phyloP scores from a whole-genome alignment of 2,797 vertebrate species.

The Rhyacichthys aspro region DNA sequence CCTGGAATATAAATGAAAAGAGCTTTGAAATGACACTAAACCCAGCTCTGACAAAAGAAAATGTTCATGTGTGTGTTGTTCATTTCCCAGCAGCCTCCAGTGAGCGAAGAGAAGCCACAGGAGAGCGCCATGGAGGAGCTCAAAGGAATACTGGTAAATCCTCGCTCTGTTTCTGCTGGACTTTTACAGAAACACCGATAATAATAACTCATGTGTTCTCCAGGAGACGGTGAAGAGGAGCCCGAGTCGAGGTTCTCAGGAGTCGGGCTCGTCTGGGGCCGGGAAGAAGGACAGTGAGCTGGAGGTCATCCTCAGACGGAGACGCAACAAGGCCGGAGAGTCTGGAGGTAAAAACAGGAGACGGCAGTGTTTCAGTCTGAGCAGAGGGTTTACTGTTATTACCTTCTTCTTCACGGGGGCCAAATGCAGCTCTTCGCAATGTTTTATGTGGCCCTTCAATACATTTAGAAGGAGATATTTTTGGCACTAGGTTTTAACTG shows the following conservation, averaged over 20 bases:
- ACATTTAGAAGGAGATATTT: too few species aligned
- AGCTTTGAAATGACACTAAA: too few species aligned
- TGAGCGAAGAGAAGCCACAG: constrained; percentile 75
- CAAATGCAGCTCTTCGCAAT: too few species aligned
- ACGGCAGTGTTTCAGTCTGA: not conserved
- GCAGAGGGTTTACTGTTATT: too few species aligned
- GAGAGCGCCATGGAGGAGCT: constrained; percentile 88
- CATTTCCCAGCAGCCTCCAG: constrained; percentile 54
- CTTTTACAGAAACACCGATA: not conserved
- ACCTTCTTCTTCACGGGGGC: too few species aligned
- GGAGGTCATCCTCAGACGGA: constrained; percentile 83
- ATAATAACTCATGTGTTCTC: too few species aligned
- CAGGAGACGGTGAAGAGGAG: constrained; percentile 84
- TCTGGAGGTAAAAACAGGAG: constrained; percentile 62
- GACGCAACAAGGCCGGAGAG: constrained; percentile 82
- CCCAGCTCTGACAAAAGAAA: too few species aligned
- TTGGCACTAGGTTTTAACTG: too few species aligned
- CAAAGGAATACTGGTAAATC: constrained; percentile 83
- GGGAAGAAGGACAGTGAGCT: constrained; percentile 84
- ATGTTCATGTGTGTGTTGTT: not conserved
- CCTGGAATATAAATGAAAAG: too few species aligned
- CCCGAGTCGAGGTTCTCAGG: constrained; percentile 82
- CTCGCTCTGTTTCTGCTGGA: too few species aligned
- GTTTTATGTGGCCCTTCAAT: too few species aligned
- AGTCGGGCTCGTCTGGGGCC: constrained; percentile 49